These are phyloP conservation scores for Pachliopta kotzebuea DNA, from an alignment of 2,888 invertebrate genomes.

Conservation along the genomic window DNA sequence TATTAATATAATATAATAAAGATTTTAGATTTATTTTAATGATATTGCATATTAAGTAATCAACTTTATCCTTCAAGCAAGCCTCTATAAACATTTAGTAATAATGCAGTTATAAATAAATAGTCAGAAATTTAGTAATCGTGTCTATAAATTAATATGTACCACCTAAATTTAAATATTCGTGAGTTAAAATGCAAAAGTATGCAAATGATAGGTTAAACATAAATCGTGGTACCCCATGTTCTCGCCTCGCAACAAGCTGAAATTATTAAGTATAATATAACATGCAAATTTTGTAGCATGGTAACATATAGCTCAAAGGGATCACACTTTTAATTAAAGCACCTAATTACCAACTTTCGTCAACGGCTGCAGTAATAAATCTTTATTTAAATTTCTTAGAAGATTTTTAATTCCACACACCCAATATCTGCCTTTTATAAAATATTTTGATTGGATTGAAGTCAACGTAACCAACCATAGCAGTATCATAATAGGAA, in stretches of 20 bases:
- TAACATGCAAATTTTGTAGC: constrained; percentile 13
- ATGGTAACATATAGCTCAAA: neutral
- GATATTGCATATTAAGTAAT: no score
- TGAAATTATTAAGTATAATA: constrained; percentile 14
- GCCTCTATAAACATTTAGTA: no score
- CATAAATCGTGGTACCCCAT: constrained; percentile 16
- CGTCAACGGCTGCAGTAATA: neutral
- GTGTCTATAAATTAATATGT: neutral
- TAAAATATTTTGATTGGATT: no score
- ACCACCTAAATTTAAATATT: constrained; percentile 19
- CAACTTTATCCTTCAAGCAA: no score
- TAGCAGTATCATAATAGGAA: no score
- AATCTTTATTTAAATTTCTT: no score
- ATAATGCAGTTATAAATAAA: neutral
- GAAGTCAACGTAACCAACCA: no score
- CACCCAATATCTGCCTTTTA: no score
- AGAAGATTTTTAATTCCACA: no score
- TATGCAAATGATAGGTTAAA: constrained; percentile 23
- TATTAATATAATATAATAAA: no score
- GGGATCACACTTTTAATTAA: constrained; percentile 1
- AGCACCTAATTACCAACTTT: neutral
- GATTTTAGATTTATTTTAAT: no score
- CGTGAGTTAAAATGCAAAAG: constrained; percentile 25
- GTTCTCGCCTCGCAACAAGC: constrained; percentile 12
- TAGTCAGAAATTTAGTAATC: neutral